Percentiles rank a stretch among this genome's conserved stretches.
Conservation (phyloP, 30 jellyfish, hydroid and myxozoan species). For the Aurelia sp. region DNA sequence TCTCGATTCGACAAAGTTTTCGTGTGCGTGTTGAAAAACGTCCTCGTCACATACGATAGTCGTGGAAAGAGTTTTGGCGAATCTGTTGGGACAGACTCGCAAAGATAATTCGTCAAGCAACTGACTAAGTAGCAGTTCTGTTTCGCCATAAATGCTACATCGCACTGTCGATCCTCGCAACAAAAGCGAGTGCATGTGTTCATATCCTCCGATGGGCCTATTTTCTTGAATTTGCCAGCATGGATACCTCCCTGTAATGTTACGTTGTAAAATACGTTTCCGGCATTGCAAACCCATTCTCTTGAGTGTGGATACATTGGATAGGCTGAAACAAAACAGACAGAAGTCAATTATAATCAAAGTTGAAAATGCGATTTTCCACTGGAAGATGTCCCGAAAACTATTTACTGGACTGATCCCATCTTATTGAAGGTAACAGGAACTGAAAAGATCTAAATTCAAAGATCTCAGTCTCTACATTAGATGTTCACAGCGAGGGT, state of each 20-base stretch:
- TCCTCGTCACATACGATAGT: constrained; percentile 76
- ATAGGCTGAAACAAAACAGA: constrained; percentile 48
- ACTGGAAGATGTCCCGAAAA: too few relatives aligned
- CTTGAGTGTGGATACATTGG: constrained; percentile 82
- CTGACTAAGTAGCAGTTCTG: constrained; percentile 90
- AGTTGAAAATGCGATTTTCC: too few relatives aligned
- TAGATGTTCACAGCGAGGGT: too few relatives aligned
- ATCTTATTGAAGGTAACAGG: too few relatives aligned
- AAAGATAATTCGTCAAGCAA: constrained; percentile 78
- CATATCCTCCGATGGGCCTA: constrained; percentile 80
- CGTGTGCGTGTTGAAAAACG: constrained; percentile 45
- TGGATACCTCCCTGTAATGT: constrained; percentile 95
- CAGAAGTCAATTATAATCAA: too few relatives aligned
- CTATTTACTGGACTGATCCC: too few relatives aligned
- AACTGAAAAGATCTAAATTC: too few relatives aligned
- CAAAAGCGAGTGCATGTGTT: constrained; percentile 79
- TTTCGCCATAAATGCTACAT: constrained; percentile 94
- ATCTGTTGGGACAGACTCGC: constrained; percentile 90
- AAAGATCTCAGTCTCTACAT: too few relatives aligned
- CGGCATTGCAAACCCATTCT: constrained; percentile 95
- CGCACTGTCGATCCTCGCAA: constrained; percentile 94
- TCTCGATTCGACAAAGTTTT: constrained; percentile 22
- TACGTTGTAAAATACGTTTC: constrained; percentile 72
- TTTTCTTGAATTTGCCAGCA: constrained; percentile 92
- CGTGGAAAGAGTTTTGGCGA: constrained; percentile 78